A percentile compares a stretch with the other conserved stretches of the same genome.
These are phyloP conservation scores for Ophraella communa DNA, from an alignment of 2,888 invertebrate genomes.

Conservation along the genomic window DNA sequence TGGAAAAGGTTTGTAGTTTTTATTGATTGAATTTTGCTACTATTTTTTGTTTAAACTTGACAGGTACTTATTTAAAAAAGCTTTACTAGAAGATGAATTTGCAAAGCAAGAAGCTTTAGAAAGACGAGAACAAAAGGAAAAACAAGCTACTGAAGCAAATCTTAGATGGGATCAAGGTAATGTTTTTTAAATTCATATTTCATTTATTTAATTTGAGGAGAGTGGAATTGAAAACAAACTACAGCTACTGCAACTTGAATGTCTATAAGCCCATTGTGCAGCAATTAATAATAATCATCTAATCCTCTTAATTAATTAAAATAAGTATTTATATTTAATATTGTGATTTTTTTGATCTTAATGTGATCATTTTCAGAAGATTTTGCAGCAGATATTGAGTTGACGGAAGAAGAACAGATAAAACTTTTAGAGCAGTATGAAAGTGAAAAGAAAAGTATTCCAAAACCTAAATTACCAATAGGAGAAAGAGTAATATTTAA, in stretches of 20 bases:
- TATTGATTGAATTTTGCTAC: too few relatives aligned
- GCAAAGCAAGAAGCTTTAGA: slow-evolving; percentile 71
- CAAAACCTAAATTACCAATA: slow-evolving; percentile 39
- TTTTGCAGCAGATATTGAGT: slow-evolving; percentile 69
- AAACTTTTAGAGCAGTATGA: slow-evolving; percentile 73
- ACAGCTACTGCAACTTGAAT: too few relatives aligned
- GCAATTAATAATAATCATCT: too few relatives aligned
- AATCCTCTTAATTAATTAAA: too few relatives aligned
- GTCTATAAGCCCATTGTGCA: too few relatives aligned
- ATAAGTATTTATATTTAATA: too few relatives aligned
- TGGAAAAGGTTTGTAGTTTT: slow-evolving; percentile 76
- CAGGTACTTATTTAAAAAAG: slow-evolving; percentile 78
- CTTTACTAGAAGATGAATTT: slow-evolving; percentile 76
- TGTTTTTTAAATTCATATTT: not conserved
- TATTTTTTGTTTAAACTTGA: slow-evolving; percentile 1
- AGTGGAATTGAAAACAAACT: too few relatives aligned
- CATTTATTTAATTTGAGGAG: too few relatives aligned
- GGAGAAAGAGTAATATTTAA: slow-evolving; percentile 36
- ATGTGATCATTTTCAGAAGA: slow-evolving; percentile 69
- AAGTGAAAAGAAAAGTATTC: slow-evolving; percentile 61
- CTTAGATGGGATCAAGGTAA: slow-evolving; percentile 62
- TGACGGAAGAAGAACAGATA: slow-evolving; percentile 75
- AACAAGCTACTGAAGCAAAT: slow-evolving; percentile 58
- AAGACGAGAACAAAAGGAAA: slow-evolving; percentile 60
- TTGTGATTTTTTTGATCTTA: too few relatives aligned